Conservation (phyloP, 2,797 vertebrate genomes). For the Ciconia nigra region DNA sequence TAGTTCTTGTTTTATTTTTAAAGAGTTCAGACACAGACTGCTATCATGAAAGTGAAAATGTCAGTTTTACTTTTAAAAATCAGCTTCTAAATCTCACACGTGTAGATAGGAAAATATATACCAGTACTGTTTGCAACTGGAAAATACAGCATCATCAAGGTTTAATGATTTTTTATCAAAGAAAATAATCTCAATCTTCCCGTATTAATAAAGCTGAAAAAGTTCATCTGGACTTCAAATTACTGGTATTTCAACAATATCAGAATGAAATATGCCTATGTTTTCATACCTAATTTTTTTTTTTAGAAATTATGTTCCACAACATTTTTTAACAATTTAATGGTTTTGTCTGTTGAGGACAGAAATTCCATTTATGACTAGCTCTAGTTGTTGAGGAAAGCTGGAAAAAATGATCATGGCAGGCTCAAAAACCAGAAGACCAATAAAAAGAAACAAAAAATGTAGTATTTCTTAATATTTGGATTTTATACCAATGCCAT, state of each 20-base stretch:
- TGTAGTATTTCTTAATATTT: constrained; percentile 46
- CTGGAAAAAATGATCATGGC: constrained; percentile 24
- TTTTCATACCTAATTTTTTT: not conserved
- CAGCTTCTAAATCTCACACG: not conserved
- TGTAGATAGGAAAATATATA: not conserved
- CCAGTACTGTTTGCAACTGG: not conserved
- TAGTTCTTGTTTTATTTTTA: not conserved
- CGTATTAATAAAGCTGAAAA: not conserved
- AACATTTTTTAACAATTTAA: constrained; percentile 11
- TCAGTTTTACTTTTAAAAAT: not conserved
- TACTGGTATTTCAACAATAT: not conserved
- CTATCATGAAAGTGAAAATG: not conserved
- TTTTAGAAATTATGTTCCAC: not conserved
- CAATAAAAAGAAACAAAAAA: constrained; percentile 48
- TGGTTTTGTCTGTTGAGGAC: not conserved
- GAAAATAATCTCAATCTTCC: not conserved
- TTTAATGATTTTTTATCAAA: not conserved
- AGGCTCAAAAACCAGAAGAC: constrained; percentile 38
- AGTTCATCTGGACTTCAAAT: not conserved
- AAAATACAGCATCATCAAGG: not conserved
- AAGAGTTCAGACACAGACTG: not conserved
- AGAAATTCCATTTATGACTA: constrained; percentile 46
- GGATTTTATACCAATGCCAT: constrained; percentile 18
- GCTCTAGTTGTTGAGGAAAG: not conserved
- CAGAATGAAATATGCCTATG: not conserved